phyloP scores from a whole-genome alignment of 1,140 invertebrate genomes.

The Danaus plexippus region DNA sequence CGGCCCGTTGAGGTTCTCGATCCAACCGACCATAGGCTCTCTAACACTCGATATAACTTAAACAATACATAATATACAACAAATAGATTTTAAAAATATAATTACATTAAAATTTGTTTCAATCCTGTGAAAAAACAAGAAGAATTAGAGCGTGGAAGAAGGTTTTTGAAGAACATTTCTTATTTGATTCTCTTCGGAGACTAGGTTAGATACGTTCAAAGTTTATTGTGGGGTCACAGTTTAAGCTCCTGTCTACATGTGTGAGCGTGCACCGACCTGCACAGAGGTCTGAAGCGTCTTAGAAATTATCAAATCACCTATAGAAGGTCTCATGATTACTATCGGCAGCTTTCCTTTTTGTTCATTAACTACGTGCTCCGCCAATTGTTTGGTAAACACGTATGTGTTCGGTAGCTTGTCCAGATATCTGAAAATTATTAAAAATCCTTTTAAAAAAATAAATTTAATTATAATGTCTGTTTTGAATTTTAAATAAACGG shows the following conservation, averaged over 20 bases:
- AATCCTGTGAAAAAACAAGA: too few species aligned
- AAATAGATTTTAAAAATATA: too few species aligned
- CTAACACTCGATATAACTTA: slow-evolving; percentile 76
- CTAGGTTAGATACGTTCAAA: too few species aligned
- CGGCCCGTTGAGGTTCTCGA: slow-evolving; percentile 96
- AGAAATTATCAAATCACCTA: slow-evolving; percentile 73
- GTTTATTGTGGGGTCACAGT: too few species aligned
- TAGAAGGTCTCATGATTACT: slow-evolving; percentile 91
- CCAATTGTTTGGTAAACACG: slow-evolving; percentile 87
- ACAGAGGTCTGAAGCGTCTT: too few species aligned
- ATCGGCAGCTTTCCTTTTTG: slow-evolving; percentile 80
- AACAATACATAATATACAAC: slow-evolving; percentile 24
- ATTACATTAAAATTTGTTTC: too few species aligned
- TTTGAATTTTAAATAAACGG: too few species aligned
- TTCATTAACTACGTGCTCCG: slow-evolving; percentile 82
- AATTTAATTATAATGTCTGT: slow-evolving; percentile 1
- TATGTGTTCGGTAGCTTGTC: slow-evolving; percentile 87
- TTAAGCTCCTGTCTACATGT: too few species aligned
- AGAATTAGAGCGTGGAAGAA: too few species aligned
- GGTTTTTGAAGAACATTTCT: too few species aligned
- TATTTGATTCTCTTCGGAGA: too few species aligned
- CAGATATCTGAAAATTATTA: slow-evolving; percentile 72
- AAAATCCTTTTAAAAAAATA: not conserved
- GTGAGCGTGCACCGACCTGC: too few species aligned
- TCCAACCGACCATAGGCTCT: slow-evolving; percentile 86